Base-by-base conservation (phyloP, 2,113 vertebrate genomes). In the Notiomystis cincta region DNA sequence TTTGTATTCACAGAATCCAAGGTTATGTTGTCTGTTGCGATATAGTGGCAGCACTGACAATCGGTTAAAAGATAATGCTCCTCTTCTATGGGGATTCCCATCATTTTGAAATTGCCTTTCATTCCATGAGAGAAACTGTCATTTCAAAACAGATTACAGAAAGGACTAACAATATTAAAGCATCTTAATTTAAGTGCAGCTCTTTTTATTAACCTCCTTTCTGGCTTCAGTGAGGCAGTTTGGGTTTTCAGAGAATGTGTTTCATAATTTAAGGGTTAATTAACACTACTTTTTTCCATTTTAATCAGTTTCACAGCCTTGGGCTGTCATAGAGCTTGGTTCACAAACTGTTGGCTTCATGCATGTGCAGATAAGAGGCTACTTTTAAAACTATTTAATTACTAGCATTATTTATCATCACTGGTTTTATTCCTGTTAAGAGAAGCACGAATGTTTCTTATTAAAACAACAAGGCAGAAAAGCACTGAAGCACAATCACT, bases 281-380 rank as follows among this genome's bases (percentile, higher is more conserved):
- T 96, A 93, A 38, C 89, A 76, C 48, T 69, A 58, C 60, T 83
- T 92, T 84, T 82, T 82, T 72, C 73, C 58, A 71, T 91, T 94
- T 96, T 81, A 93, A 93, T 81, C 88, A 71, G 85, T 91, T 96
- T 96, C 76, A 94, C 70, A 89, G 90, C 95, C 92, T 93, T 90
- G 37, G 77, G 69, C 79, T 81, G 37, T 90, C 90, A 87, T 11
- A 89, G 61, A 82, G 48, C 64, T 89, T 95, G 72, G 86, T 66
- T 95, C 90, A 92, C 64, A 81, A 92, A 92, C 70, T 84, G 79
- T 24, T 71, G 71, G 69, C 62, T 82, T 71, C 51, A 62, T 78
- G 56, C 40, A 69, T 80, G 81, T 88, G 50, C 82, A 88, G 88
- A 92, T 66, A 94, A 94, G 40, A 95, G 40, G 51, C 40, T 83